Evolutionary conservation across 2,888 invertebrate species (phyloP).

Genomic region (Myopa tessellatipennis): DNA sequence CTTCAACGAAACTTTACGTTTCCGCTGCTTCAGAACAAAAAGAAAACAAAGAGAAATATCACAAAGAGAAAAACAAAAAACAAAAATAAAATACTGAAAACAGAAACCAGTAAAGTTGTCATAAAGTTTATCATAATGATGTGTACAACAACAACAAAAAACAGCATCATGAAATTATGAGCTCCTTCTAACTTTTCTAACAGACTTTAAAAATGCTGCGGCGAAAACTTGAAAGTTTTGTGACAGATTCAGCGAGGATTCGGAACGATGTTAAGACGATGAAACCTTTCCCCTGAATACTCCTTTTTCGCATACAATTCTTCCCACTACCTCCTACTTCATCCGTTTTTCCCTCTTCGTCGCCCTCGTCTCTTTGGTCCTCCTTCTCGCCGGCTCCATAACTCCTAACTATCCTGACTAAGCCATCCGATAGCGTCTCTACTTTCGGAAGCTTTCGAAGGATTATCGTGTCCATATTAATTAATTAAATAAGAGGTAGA

Average conservation of each 20-base stretch:
- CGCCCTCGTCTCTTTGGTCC: not conserved
- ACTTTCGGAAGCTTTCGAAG: slow-evolving; percentile 12
- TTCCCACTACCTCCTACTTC: not conserved
- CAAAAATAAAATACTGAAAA: not conserved
- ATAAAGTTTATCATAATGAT: slow-evolving; percentile 21
- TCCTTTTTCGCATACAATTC: not conserved
- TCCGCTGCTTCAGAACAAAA: not conserved
- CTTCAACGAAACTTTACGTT: not conserved
- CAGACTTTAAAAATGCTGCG: too few relatives aligned
- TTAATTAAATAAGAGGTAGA: slow-evolving; percentile 19
- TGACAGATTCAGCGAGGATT: not conserved
- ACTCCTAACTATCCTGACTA: too few relatives aligned
- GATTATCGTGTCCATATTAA: slow-evolving; percentile 29
- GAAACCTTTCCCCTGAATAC: not conserved
- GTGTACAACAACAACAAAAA: not conserved
- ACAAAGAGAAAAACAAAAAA: not conserved
- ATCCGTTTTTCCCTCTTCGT: not conserved
- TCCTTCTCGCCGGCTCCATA: not conserved
- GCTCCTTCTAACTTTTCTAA: not conserved
- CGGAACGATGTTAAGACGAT: not conserved
- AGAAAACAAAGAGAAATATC: not conserved
- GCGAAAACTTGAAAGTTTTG: not conserved
- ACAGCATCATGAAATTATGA: not conserved
- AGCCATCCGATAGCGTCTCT: not conserved
- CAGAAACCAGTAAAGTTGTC: slow-evolving; percentile 12